Conservation (phyloP, 1,140 invertebrate genomes). For the Zaprionus africanus region DNA sequence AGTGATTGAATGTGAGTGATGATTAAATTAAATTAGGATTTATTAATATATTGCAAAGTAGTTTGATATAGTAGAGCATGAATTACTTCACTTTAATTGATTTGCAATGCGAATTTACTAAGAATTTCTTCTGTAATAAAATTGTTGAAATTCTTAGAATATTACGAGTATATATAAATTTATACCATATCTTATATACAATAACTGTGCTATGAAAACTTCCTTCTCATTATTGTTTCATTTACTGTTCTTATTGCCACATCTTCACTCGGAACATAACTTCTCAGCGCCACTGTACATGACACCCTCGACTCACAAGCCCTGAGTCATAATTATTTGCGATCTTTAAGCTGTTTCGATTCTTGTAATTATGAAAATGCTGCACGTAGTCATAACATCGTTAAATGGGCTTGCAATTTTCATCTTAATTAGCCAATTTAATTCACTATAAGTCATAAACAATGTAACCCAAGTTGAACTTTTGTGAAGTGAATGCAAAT, state of each 20-base stretch:
- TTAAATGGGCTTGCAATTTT: background rate
- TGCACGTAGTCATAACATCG: background rate
- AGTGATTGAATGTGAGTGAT: background rate
- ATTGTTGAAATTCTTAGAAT: no score
- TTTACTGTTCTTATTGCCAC: background rate
- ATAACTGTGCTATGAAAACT: background rate
- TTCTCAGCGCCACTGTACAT: background rate
- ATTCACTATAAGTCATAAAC: background rate
- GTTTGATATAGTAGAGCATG: background rate
- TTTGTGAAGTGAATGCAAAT: conserved; percentile 12
- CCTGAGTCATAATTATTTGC: background rate
- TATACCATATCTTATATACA: background rate
- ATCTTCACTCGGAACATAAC: background rate
- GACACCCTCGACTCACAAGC: background rate
- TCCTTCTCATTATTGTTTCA: background rate
- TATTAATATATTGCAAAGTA: background rate
- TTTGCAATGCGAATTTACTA: background rate
- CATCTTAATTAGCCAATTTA: background rate
- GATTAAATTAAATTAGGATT: background rate
- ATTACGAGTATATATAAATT: background rate
- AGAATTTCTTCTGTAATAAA: no score
- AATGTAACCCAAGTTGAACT: conserved; percentile 1
- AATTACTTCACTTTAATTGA: background rate
- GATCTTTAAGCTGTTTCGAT: background rate
- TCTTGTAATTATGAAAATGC: background rate